These are phyloP conservation scores for Apotomis betuletana DNA, from an alignment of 2,888 invertebrate genomes.

Conservation along the genomic window DNA sequence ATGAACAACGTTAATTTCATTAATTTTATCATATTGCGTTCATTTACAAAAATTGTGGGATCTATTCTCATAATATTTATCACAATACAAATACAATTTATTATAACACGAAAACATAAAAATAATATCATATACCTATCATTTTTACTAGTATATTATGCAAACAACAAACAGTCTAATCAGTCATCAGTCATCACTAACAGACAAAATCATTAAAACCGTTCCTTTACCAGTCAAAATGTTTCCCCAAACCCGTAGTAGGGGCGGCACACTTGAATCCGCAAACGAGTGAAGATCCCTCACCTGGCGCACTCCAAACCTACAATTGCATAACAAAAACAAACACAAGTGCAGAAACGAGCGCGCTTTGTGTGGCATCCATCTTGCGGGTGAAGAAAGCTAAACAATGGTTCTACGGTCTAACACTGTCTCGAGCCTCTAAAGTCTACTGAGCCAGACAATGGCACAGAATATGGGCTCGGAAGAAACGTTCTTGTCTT, in stretches of 20 bases:
- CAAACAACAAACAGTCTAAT: neutral
- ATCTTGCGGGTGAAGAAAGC: conserved; percentile 79
- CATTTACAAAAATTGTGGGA: too few relatives aligned
- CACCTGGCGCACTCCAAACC: conserved; percentile 72
- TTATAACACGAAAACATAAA: too few relatives aligned
- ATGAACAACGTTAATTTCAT: too few relatives aligned
- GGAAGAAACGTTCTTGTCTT: conserved; percentile 76
- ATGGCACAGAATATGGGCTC: conserved; percentile 76
- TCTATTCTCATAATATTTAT: too few relatives aligned
- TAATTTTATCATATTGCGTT: too few relatives aligned
- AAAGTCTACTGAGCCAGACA: conserved; percentile 78
- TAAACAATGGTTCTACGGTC: conserved; percentile 77
- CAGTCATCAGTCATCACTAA: neutral
- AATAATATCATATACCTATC: too few relatives aligned
- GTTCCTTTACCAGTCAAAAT: conserved; percentile 8
- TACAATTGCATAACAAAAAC: conserved; percentile 81
- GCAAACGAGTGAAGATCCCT: conserved; percentile 72
- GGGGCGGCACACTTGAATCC: conserved; percentile 59
- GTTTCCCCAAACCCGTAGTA: conserved; percentile 14
- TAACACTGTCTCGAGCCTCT: conserved; percentile 74
- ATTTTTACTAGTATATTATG: too few relatives aligned
- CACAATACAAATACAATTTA: too few relatives aligned
- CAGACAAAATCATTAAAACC: neutral
- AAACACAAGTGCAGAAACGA: conserved; percentile 77
- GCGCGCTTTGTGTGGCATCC: conserved; percentile 76